Base-by-base conservation (phyloP, 2,797 vertebrate species). In the Uromys caudimaculatus region DNA sequence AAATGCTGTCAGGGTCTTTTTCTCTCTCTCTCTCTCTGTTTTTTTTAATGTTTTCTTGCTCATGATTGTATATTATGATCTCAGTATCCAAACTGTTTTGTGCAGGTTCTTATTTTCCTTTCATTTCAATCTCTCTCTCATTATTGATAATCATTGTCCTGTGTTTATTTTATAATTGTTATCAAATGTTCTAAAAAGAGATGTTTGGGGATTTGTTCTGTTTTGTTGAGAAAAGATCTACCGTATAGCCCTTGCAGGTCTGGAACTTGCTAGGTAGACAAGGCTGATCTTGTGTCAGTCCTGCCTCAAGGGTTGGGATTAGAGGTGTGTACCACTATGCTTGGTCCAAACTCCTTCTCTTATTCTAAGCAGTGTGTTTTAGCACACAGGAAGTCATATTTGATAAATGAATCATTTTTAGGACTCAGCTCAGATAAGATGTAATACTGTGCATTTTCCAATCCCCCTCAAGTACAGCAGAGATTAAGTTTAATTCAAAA, bases 401-500 rank as follows among this genome's bases (percentile, higher is more conserved):
- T 81, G 90, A 35, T 71, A 75, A 89, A 83, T 67, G 29, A 90
- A 12, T 19, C 35, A 27, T 76, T 24, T 84, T 86, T 83, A 82
- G 56, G 23, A 79, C 32, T 62, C 19, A 54, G 23, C 81, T 58
- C 38, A 90, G 50, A 7, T 89, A 90, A 41, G n/a, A 35, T 95
- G 0, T 29, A 73, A 29, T 86, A 9, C 38, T 88, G 1, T 86
- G 11, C 23, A 35, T 50, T 78, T 89, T 67, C 52, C 50, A 16
- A 79, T 95, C 85, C 47, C 14, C 76, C 10, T 75, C 23, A 21
- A 44, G 11, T 73, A 2, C 32, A 85, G 75, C 52, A 77, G 82
- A 21, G 44, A 41, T 90, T 89, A 82, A 85, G 82, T 58, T 95
- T 32, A 95, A 93, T 95, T 73, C 35, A 67, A 67, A 89, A 44